Conservation (phyloP, 1,140 invertebrate species). For the Bombus difficillimus region DNA sequence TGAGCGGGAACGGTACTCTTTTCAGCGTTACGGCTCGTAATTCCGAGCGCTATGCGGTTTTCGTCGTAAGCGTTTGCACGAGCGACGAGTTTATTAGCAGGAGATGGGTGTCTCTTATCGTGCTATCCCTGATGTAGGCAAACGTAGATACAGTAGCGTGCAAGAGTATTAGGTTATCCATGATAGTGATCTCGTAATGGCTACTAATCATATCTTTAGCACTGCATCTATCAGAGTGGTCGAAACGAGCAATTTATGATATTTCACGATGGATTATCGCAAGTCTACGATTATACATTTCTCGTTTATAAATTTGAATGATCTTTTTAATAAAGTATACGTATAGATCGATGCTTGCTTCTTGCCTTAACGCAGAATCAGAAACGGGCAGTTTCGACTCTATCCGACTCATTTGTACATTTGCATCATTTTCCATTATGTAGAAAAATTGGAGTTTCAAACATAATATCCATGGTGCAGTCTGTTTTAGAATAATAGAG, state of each 20-base stretch:
- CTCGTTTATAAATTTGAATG: too few relatives aligned
- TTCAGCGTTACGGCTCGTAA: background rate
- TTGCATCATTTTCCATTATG: too few relatives aligned
- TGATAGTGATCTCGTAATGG: background rate
- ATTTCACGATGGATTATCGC: too few relatives aligned
- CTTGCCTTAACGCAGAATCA: too few relatives aligned
- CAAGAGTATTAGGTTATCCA: background rate
- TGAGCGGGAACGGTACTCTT: background rate
- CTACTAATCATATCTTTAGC: too few relatives aligned
- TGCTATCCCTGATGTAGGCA: background rate
- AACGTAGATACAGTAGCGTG: background rate
- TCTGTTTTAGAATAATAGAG: slow-evolving; percentile 15
- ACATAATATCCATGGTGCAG: background rate
- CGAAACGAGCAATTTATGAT: background rate
- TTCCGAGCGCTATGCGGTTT: background rate
- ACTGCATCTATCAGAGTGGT: too few relatives aligned
- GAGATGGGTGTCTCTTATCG: background rate
- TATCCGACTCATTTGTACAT: too few relatives aligned
- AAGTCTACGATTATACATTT: too few relatives aligned
- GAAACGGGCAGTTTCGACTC: background rate
- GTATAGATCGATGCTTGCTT: too few relatives aligned
- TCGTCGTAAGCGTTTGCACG: background rate
- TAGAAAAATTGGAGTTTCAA: background rate
- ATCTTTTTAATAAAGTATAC: too few relatives aligned
- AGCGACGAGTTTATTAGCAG: background rate